These are phyloP conservation scores for Pocillopora verrucosa DNA, from an alignment of 64 coral and sea anemone species.

Conservation along the genomic window DNA sequence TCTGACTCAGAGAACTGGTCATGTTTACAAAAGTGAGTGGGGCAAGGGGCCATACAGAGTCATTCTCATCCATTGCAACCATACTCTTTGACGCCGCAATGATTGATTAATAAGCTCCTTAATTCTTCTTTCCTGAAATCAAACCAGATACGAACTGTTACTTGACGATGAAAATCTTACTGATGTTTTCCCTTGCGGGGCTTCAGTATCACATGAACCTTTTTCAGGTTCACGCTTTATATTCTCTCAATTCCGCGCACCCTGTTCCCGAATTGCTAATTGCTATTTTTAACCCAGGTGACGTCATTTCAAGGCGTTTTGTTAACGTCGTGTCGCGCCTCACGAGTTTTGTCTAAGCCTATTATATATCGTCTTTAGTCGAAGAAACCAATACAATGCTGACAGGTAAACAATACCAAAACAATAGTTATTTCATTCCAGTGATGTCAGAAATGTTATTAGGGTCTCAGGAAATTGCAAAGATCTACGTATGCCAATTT, in stretches of 20 bases:
- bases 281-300: slow-evolving; percentile 16
- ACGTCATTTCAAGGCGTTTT: slow-evolving; percentile 33
- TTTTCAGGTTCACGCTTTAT: slow-evolving; percentile 17
- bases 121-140: neutral
- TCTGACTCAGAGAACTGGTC: slow-evolving; percentile 40
- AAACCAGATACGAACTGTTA: neutral
- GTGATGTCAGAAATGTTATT: slow-evolving; percentile 37
- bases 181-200: neutral
- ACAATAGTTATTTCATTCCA: slow-evolving; percentile 1
- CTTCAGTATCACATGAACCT: neutral
- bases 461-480: neutral
- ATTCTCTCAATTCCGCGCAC: slow-evolving; percentile 19
- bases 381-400: neutral
- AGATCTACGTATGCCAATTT: neutral
- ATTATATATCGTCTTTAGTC: neutral
- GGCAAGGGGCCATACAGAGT: slow-evolving; percentile 54
- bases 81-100: slow-evolving; percentile 55
- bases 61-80: slow-evolving; percentile 74
- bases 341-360: slow-evolving; percentile 1
- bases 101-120: neutral
- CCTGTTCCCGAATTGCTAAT: neutral
- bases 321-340: slow-evolving; percentile 20
- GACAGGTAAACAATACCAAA: slow-evolving; percentile 22
- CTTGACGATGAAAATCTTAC: neutral
- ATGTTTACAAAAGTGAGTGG: slow-evolving; percentile 69